Base-by-base conservation (phyloP, 2,797 vertebrate species). In the Fringilla coelebs region DNA sequence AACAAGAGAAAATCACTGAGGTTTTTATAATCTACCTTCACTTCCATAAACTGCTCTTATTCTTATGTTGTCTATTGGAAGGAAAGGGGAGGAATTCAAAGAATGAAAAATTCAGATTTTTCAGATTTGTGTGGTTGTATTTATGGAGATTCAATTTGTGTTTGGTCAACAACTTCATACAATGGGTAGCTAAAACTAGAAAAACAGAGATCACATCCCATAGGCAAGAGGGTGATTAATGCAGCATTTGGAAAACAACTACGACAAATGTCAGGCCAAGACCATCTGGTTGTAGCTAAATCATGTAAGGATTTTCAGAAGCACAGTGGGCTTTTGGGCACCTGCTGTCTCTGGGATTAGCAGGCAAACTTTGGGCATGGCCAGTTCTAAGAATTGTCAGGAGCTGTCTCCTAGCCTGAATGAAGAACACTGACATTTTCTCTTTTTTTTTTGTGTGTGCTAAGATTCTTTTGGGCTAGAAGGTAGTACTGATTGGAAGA, bases 261-360 rank as follows among this genome's bases (percentile, higher is more conserved):
- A 38, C 4, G 24, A 90, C 72, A 94, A 90, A 95, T 34, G 61
- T 66, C 65, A 87, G 38, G 74, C 80, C 87, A 89, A 85, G 55
- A 92, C 82, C 79, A 93, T 92, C 65, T 93, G 90, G 36, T 13
- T 88, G 52, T 34, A 85, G 82, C 63, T 91, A 88, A 76, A 70
- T 60, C 87, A 74, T 46, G 31, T 32, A 45, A 57, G 0, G 7
- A 55, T 13, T 80, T 85, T 66, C 51, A 94, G 58, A 94, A 93
- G 46, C 26, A 68, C 34, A 88, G 68, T 52, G n/a, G 41, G 66
- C 25, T 81, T 94, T 93, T 77, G 88, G 81, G 28, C 38, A 89
- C 17, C 32, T 58, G 77, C 40, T 55, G 2, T 58, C 70, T 58
- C 65, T 52, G 57, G 65, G 58, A 88, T 76, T 70, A 88, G 52